A percentile compares a stretch with the other conserved stretches of the same genome.
Evolutionary conservation across 2,113 vertebrate genomes (phyloP).

Genomic region (Himantopus leucocephalus): DNA sequence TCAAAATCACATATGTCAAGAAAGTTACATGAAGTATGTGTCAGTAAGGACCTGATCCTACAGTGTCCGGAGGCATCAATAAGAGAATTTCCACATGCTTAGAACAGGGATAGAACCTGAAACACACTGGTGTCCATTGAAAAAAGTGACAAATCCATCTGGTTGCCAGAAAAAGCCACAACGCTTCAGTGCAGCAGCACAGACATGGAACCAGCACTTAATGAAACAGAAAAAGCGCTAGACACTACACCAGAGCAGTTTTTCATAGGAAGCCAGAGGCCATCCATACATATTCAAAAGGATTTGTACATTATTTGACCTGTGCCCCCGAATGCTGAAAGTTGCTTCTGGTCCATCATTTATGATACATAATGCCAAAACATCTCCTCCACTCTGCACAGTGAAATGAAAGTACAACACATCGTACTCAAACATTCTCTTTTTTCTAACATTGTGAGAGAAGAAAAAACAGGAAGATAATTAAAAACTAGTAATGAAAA

Average conservation of each 20-base stretch:
- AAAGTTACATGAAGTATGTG: not conserved
- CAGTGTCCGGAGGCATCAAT: not conserved
- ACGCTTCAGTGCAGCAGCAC: not conserved
- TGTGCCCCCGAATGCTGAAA: not conserved
- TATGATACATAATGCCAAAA: not conserved
- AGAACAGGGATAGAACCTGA: not conserved
- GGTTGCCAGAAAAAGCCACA: not conserved
- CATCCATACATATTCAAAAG: constrained; percentile 31
- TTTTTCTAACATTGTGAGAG: not conserved
- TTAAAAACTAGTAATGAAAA: not conserved
- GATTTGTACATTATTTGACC: constrained; percentile 27
- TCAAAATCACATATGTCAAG: not conserved
- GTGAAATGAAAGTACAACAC: not conserved
- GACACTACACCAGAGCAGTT: not conserved
- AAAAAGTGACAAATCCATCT: not conserved
- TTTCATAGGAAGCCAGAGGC: not conserved
- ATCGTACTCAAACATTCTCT: not conserved
- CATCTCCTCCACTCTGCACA: not conserved
- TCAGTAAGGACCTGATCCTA: not conserved
- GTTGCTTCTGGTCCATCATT: constrained; percentile 9
- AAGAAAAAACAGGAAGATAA: not conserved
- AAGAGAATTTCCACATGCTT: not conserved
- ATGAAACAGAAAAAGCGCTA: not conserved
- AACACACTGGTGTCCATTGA: not conserved
- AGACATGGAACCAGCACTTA: not conserved